A percentile compares a stretch with the other conserved stretches of the same genome.
Conservation (phyloP, 2,888 invertebrate species). For the Ypsolopha scabrella region DNA sequence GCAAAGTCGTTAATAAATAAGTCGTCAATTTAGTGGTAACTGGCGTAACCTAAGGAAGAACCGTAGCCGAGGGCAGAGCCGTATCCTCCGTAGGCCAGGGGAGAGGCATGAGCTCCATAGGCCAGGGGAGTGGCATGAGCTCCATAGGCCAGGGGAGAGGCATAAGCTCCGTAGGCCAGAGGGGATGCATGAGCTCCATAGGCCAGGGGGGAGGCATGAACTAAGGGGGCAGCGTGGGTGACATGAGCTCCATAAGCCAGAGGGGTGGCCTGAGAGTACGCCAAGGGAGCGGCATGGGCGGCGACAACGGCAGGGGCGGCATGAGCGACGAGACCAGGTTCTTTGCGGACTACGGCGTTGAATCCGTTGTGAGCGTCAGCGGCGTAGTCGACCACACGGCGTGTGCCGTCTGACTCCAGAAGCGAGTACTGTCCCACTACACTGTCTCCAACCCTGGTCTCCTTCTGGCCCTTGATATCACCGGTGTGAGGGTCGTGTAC, state of each 20-base stretch:
- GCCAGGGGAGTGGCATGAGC: constrained; percentile 6
- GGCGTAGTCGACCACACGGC: constrained; percentile 72
- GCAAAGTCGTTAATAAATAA: not conserved
- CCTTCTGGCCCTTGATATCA: constrained; percentile 69
- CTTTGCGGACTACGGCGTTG: constrained; percentile 41
- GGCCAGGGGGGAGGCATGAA: constrained; percentile 1
- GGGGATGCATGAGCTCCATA: constrained; percentile 9
- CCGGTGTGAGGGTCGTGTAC: constrained; percentile 62
- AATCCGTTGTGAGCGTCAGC: constrained; percentile 41
- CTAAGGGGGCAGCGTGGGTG: constrained; percentile 18
- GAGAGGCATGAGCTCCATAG: not conserved
- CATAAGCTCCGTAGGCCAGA: too few species aligned
- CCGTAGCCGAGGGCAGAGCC: not conserved
- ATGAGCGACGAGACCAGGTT: constrained; percentile 18
- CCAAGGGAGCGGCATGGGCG: too few species aligned
- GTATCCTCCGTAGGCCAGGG: constrained; percentile 2
- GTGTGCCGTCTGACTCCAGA: constrained; percentile 72
- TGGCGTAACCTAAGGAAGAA: not conserved
- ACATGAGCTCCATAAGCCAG: too few species aligned
- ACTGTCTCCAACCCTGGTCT: constrained; percentile 73
- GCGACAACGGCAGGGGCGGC: constrained; percentile 45
- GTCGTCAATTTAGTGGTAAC: not conserved
- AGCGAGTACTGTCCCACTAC: constrained; percentile 68
- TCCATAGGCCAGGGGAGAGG: constrained; percentile 8
- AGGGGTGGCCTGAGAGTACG: too few species aligned